Base-by-base conservation (phyloP, 2,888 invertebrate genomes). In the Drosophila niveifrons region DNA sequence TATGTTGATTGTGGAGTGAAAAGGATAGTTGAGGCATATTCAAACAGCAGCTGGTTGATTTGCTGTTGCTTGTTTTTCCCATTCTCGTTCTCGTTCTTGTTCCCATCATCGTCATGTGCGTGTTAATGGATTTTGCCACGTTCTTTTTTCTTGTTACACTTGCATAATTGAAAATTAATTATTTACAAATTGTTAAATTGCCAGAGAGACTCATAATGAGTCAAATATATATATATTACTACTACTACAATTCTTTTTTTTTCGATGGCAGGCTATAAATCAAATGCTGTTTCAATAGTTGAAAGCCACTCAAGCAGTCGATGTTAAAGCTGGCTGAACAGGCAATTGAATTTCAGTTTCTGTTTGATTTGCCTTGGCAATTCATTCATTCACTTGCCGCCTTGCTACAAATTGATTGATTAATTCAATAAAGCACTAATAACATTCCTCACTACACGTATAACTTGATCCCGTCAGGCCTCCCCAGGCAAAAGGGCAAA, bases 121-220 rank as follows among this genome's bases (percentile, higher is more conserved):
- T 72, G 85, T 82, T 87, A 83, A 83, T 85, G 73, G 85, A 75
- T 85, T 88, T 84, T 66, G 55, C 68, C 59, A 56, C 44, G 36
- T 58, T 52, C 65, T 79, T 69, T 47, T 52, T 43, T 8, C 3
- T 8, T 41, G 13, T 29, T 66, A 56, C 73, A 74, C 63, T 81
- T 84, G 80, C 75, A 85, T 83, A 84, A 88, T 84, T 84, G 88
- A 79, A 88, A 88, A 88, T 84, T 88, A 84, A 84, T 84, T 84
- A 84, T 84, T 84, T 70, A 88, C 77, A 84, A 88, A 88, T 78
- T 85, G 80, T 88, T 88, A 83, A 82, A 82, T 75, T 82, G 75
- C 50, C 63, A 53, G 51, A 23, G 23, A 23, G 23, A 4, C 51
- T 68, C 80, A 72, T 82, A 80, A 85, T 65, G 66, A 65, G 57